Conservation (phyloP, 1,140 invertebrate genomes). For the Tigriopus japonicus region DNA sequence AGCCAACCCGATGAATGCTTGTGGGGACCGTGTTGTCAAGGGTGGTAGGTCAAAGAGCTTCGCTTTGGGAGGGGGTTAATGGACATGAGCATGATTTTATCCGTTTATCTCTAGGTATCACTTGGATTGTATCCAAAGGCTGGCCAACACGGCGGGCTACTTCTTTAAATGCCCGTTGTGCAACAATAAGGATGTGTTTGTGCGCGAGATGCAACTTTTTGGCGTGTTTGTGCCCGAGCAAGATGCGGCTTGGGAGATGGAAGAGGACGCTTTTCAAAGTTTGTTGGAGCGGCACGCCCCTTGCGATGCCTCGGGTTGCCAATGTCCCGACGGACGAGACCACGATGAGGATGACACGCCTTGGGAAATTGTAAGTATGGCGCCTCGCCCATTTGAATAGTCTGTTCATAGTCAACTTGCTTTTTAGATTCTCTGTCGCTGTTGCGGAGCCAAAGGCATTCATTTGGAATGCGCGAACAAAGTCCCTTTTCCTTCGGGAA, state of each 20-base stretch:
- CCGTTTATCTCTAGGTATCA: conserved; percentile 12
- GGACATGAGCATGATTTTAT: conserved; percentile 15
- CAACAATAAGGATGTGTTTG: conserved; percentile 39
- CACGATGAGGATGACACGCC: conserved; percentile 29
- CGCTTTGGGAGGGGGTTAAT: not conserved
- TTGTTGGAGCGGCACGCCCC: conserved; percentile 34
- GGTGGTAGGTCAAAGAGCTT: not conserved
- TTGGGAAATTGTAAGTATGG: conserved; percentile 13
- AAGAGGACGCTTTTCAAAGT: conserved; percentile 40
- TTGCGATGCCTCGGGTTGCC: conserved; percentile 37
- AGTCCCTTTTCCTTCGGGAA: no score
- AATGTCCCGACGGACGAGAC: conserved; percentile 35
- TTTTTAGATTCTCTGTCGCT: not conserved
- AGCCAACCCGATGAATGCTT: conserved; percentile 22
- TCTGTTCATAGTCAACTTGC: no score
- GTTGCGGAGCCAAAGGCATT: not conserved
- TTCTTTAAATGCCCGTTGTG: conserved; percentile 49
- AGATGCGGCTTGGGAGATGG: conserved; percentile 47
- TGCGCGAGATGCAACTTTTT: conserved; percentile 35
- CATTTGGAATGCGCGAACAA: not conserved
- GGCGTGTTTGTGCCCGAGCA: conserved; percentile 44
- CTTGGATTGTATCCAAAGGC: conserved; percentile 27
- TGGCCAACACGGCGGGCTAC: conserved; percentile 41
- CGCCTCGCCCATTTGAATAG: no score
- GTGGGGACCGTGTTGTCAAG: conserved; percentile 9